Base-by-base conservation (phyloP, 2,888 invertebrate genomes). In the Eupithecia centaureata region DNA sequence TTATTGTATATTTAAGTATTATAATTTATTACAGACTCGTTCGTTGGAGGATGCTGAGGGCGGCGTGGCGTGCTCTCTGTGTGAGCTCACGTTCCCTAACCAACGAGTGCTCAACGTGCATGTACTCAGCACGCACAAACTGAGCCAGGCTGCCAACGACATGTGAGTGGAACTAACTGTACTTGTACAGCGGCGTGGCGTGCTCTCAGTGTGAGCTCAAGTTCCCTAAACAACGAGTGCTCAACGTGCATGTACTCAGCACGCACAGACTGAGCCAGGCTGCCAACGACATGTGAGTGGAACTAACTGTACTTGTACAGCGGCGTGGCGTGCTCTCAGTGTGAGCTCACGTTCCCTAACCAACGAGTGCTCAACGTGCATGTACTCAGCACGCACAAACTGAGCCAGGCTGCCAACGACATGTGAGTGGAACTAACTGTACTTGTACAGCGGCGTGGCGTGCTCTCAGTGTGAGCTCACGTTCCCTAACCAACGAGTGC, bases 221-320 rank as follows among this genome's bases (percentile, higher is more conserved):
- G 15, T 58, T 58, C 25, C 3, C 33, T 5, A 58, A 18, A 10
- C 58, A 58, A 22, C 58, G 35, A 22, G 58, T 58, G 33, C 35
- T 25, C 58, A 58, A 33, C 12, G 25, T 35, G 35, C 58, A 58
- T 35, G 35, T 58, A 58, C 58, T 58, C 58, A 58, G 35, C 35
- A 58, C 58, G 58, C 30, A 58, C 58, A 52, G 13, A 27, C 52
- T 25, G 12, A 52, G 22, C 52, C 52, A 27, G 52, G 25, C 25
- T 27, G 52, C 27, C 52, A 25, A 52, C 25, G 27, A 52, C 38
- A 38, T 38, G 38, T 38, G 38, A 38, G 38, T 38, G 38, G 38
- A 38, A 38, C 38, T 38, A n/a, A 38, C 38, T 38, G 28, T 57
- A 30, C 32, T 18, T 57, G 32, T 57, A 22, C 33, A 35, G 58